Evolutionary conservation across 2,797 vertebrate genomes (phyloP).

Genomic region (Muscicapa comitata): DNA sequence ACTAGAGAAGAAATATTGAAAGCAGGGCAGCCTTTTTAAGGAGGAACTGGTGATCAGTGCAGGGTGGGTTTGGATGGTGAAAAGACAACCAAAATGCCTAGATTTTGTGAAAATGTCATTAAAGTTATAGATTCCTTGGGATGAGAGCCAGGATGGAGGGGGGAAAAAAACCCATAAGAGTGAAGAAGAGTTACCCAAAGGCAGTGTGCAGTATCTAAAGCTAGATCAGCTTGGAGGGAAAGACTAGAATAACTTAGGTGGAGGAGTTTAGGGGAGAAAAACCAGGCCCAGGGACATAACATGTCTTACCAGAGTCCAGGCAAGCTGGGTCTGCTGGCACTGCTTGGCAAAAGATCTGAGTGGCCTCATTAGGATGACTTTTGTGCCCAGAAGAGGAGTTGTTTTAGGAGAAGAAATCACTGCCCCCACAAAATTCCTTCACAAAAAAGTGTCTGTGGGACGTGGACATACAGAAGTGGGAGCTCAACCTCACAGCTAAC

Average conservation of each 20-base stretch:
- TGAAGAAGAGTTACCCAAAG: neutral
- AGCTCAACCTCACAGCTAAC: neutral
- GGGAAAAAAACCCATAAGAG: fast-evolving
- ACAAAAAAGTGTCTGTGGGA: neutral
- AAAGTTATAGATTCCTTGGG: neutral
- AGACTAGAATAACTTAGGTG: neutral
- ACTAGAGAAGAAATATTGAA: neutral
- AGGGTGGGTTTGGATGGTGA: neutral
- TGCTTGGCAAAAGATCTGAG: neutral
- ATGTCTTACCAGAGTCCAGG: neutral
- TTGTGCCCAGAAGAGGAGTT: neutral
- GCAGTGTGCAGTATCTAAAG: neutral
- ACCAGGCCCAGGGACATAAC: neutral
- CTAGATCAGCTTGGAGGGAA: neutral
- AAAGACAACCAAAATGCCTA: neutral
- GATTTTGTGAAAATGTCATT: neutral
- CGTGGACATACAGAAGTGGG: fast-evolving
- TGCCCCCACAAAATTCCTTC: neutral
- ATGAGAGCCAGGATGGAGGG: neutral
- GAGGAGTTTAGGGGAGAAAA: neutral
- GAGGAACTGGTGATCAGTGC: neutral
- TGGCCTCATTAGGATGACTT: neutral
- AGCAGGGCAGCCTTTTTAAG: neutral
- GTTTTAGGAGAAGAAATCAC: neutral
- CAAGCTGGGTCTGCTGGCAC: neutral